phyloP scores from a whole-genome alignment of 1,140 invertebrate genomes.

The Meloidogyne exigua region DNA sequence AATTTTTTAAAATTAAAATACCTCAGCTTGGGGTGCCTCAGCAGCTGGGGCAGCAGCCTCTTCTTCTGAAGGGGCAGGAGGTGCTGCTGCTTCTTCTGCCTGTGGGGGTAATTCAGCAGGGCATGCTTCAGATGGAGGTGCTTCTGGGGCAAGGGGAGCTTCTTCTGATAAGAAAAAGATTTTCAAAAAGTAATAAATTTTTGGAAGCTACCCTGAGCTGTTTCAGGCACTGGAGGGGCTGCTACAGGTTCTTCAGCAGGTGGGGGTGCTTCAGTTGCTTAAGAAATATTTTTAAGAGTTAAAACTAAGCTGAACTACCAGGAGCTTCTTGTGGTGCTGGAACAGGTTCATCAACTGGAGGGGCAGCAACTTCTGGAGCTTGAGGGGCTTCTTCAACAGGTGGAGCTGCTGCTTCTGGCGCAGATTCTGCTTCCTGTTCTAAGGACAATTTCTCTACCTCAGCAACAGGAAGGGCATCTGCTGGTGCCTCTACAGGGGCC shows the following conservation, averaged over 20 bases:
- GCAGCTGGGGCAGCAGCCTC: neutral
- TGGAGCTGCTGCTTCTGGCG: conserved; percentile 9
- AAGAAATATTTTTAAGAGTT: neutral
- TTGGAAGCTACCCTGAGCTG: too few relatives aligned
- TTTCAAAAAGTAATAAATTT: neutral
- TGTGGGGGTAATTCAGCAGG: neutral
- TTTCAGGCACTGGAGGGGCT: neutral
- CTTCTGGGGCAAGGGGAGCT: conserved; percentile 8
- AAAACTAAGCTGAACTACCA: neutral
- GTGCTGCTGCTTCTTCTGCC: neutral
- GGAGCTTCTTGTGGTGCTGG: neutral
- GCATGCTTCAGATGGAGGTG: neutral
- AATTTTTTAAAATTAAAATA: neutral
- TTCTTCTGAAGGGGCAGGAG: neutral
- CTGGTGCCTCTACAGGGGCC: neutral
- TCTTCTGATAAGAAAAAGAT: neutral
- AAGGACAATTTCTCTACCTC: neutral
- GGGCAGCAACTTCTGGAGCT: neutral
- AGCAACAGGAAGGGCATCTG: neutral
- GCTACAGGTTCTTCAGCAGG: neutral
- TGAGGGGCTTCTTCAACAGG: neutral
- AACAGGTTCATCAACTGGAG: conserved; percentile 2
- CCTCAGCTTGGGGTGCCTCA: conserved; percentile 3
- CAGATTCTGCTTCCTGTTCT: neutral
- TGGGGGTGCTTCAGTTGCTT: neutral